Evolutionary conservation across 2,113 vertebrate species (phyloP).

Genomic region (Thunnus thynnus): DNA sequence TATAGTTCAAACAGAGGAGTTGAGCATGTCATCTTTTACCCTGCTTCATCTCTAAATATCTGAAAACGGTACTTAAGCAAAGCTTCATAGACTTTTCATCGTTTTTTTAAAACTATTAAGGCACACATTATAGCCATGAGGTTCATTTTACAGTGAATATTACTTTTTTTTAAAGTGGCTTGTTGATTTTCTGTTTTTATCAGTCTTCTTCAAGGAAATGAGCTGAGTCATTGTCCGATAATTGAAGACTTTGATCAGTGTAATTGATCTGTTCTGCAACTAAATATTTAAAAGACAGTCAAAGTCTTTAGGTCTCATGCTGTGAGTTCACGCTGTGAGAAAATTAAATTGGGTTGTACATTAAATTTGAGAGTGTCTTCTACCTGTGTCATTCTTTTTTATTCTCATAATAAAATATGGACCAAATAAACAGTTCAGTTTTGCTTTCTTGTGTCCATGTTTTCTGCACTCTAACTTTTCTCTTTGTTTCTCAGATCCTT

Average conservation of each 20-base stretch:
- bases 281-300: too few species aligned
- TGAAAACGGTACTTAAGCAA: neutral
- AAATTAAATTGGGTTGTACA: neutral
- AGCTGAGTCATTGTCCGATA: neutral
- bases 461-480: neutral
- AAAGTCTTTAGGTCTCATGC: too few species aligned
- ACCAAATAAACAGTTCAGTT: neutral
- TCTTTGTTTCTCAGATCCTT: neutral
- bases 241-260: neutral
- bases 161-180: neutral
- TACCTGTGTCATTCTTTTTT: too few species aligned
- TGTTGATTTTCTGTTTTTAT: neutral
- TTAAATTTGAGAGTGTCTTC: neutral
- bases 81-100: neutral
- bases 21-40: neutral
- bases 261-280: too few species aligned
- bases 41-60: neutral
- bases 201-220: neutral
- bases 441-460: neutral
- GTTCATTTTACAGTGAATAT: neutral
- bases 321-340: too few species aligned
- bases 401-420: neutral
- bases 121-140: neutral
- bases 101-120: neutral
- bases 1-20: constrained; percentile 9